phyloP scores from a whole-genome alignment of 1,140 invertebrate species.

The Charaxes varanes region DNA sequence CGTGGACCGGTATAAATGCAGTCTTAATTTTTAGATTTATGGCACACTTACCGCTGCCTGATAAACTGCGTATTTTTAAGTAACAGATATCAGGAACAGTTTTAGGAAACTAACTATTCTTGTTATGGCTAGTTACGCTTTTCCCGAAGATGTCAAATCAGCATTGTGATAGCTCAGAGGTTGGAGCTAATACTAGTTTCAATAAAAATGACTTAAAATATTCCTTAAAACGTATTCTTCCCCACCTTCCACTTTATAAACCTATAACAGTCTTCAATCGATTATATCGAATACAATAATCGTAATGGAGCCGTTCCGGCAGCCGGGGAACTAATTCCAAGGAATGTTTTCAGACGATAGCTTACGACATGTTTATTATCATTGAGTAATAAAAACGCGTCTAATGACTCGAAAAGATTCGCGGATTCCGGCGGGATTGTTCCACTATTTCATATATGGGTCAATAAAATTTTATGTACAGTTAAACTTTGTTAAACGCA shows the following conservation, averaged over 20 bases:
- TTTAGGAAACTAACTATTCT: too few relatives aligned
- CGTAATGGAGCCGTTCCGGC: slow-evolving; percentile 35
- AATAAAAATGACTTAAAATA: too few relatives aligned
- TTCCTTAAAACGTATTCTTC: too few relatives aligned
- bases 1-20: not conserved
- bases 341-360: slow-evolving; percentile 67
- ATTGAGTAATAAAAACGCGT: slow-evolving; percentile 66
- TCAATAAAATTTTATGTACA: slow-evolving; percentile 72
- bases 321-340: slow-evolving; percentile 53
- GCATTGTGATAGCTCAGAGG: too few relatives aligned
- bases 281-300: slow-evolving; percentile 38
- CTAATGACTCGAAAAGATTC: slow-evolving; percentile 67
- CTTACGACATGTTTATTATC: slow-evolving; percentile 70
- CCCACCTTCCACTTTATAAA: too few relatives aligned
- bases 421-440: slow-evolving; percentile 48
- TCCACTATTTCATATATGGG: slow-evolving; percentile 69
- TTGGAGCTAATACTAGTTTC: too few relatives aligned
- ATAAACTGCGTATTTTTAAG: too few relatives aligned
- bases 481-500: slow-evolving; percentile 66
- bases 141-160: too few relatives aligned
- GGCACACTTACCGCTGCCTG: too few relatives aligned
- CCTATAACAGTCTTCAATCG: slow-evolving; percentile 7
- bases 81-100: too few relatives aligned
- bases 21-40: too few relatives aligned
- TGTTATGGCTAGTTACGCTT: too few relatives aligned